A percentile compares a stretch with the other conserved stretches of the same genome.
phyloP scores from a whole-genome alignment of 2,797 vertebrate genomes.

The Gobionotothen gibberifrons region DNA sequence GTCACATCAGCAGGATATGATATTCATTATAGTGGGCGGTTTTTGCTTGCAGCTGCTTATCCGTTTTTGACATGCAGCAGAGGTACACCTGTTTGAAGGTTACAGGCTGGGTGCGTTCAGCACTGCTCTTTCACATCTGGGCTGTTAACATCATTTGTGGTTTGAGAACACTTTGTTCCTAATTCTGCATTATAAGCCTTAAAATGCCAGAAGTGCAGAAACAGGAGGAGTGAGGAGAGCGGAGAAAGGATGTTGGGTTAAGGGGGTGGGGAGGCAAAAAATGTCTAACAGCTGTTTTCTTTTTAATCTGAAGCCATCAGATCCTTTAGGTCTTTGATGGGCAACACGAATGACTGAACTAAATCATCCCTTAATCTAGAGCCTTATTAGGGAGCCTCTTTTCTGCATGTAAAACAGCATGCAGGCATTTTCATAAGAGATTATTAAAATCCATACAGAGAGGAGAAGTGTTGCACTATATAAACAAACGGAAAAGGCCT shows the following conservation, averaged over 20 bases:
- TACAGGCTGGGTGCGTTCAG: slow-evolving; percentile 9
- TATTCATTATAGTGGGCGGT: slow-evolving; percentile 54
- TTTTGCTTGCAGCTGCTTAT: slow-evolving; percentile 34
- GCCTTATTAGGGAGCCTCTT: slow-evolving; percentile 88
- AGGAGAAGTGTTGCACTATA: slow-evolving; percentile 49
- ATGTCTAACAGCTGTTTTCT: slow-evolving; percentile 88
- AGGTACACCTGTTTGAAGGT: slow-evolving; percentile 36
- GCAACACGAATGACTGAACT: slow-evolving; percentile 91
- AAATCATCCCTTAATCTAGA: slow-evolving; percentile 92
- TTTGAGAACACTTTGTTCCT: slow-evolving; percentile 15
- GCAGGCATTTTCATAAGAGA: slow-evolving; percentile 87
- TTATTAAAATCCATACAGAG: slow-evolving; percentile 80
- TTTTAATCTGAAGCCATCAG: slow-evolving; percentile 91
- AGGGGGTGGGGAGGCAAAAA: slow-evolving; percentile 48
- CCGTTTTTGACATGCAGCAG: slow-evolving; percentile 21
- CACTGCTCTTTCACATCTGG: background rate
- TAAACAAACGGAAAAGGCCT: slow-evolving; percentile 69
- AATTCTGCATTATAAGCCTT: slow-evolving; percentile 17
- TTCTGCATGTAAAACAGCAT: slow-evolving; percentile 90
- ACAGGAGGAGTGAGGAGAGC: slow-evolving; percentile 10
- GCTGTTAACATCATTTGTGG: background rate
- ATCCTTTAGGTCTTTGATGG: slow-evolving; percentile 91
- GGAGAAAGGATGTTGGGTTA: background rate
- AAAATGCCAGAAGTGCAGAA: background rate
- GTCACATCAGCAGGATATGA: slow-evolving; percentile 46